Percentiles rank a stretch among this genome's conserved stretches.
Conservation (phyloP, 1,140 invertebrate species). For the Diuraphis noxia region DNA sequence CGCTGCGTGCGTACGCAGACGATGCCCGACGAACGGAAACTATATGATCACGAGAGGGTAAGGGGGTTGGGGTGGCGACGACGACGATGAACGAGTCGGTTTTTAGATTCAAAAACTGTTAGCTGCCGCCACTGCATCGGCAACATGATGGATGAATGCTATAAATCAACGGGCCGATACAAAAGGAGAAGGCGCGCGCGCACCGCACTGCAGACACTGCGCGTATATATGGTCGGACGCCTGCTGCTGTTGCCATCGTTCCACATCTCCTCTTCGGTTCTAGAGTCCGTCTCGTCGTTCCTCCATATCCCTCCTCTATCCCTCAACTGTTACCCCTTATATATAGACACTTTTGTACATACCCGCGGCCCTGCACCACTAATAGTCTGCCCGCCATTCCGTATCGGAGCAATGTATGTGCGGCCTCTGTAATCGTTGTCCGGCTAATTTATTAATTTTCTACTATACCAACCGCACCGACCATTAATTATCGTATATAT, state of each 20-base stretch:
- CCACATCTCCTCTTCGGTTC: background rate
- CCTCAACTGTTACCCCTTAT: background rate
- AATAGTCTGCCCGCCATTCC: background rate
- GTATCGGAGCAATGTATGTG: background rate
- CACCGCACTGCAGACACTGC: background rate
- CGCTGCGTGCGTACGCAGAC: background rate
- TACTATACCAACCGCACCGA: background rate
- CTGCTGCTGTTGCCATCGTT: background rate
- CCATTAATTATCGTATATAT: background rate
- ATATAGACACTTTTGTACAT: background rate
- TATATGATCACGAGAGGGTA: background rate
- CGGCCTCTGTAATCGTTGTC: constrained; percentile 17
- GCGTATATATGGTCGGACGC: background rate
- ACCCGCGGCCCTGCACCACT: background rate
- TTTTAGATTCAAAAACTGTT: constrained; percentile 47
- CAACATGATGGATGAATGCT: constrained; percentile 47
- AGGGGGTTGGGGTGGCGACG: no score
- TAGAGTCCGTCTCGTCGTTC: background rate
- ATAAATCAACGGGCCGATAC: constrained; percentile 48
- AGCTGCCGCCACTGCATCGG: background rate
- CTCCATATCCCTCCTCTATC: background rate
- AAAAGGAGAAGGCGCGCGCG: constrained; percentile 21
- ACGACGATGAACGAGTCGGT: background rate
- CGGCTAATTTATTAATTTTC: constrained; percentile 38
- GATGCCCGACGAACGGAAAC: background rate